phyloP scores from a whole-genome alignment of 1,140 invertebrate species.

The Rhysida immarginata region DNA sequence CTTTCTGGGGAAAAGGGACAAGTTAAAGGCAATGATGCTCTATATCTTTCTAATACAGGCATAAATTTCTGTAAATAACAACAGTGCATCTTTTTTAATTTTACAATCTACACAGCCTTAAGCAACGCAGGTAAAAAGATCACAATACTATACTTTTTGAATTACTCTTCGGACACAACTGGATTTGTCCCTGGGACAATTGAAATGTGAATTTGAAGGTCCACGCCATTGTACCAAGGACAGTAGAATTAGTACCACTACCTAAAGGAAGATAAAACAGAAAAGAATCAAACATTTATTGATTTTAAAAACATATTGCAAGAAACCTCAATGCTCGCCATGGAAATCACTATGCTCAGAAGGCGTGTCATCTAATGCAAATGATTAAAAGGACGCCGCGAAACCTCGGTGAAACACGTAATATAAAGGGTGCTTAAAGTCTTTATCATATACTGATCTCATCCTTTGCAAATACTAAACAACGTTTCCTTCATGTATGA shows the following conservation, averaged over 20 bases:
- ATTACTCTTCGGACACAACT: slow-evolving; percentile 73
- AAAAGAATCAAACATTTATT: not conserved
- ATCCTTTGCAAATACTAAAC: too few species aligned
- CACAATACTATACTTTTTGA: slow-evolving; percentile 43
- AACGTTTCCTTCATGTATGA: too few species aligned
- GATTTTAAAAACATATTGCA: not conserved
- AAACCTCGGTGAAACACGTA: too few species aligned
- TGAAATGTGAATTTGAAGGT: slow-evolving; percentile 64
- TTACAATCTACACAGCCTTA: not conserved
- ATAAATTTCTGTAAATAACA: slow-evolving; percentile 53
- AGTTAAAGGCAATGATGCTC: slow-evolving; percentile 63
- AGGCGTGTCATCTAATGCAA: too few species aligned
- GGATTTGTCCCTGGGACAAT: slow-evolving; percentile 73
- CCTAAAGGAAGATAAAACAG: slow-evolving; percentile 34
- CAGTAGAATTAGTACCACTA: slow-evolving; percentile 57
- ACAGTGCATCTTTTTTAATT: not conserved
- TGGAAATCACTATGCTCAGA: too few species aligned
- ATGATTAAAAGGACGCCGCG: too few species aligned
- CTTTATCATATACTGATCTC: too few species aligned
- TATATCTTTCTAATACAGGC: slow-evolving; percentile 68
- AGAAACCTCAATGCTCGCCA: too few species aligned
- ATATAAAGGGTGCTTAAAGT: too few species aligned
- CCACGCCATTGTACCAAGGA: slow-evolving; percentile 73
- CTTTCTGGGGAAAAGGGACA: slow-evolving; percentile 75
- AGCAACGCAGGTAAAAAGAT: not conserved